A percentile compares a stretch with the other conserved stretches of the same genome.
Conservation (phyloP, 2,888 invertebrate species). For the Autographa gamma region DNA sequence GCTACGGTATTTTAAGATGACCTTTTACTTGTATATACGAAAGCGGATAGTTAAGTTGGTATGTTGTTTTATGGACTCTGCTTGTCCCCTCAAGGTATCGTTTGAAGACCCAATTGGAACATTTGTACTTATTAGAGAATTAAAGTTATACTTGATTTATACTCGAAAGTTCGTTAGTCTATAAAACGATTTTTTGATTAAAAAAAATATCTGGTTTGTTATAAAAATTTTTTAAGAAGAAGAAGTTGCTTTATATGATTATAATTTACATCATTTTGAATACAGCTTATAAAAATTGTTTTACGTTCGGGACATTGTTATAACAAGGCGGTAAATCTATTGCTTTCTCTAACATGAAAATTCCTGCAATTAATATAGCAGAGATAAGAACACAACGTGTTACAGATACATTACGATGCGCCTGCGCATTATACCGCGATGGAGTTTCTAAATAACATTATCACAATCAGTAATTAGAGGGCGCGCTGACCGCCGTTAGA, state of each 20-base stretch:
- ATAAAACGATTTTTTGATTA: not conserved
- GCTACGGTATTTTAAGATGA: slow-evolving; percentile 12
- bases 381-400: slow-evolving; percentile 31
- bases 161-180: not conserved
- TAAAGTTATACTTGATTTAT: not conserved
- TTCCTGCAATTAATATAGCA: slow-evolving; percentile 49
- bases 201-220: slow-evolving; percentile 8
- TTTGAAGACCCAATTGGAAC: slow-evolving; percentile 2
- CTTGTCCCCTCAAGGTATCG: not conserved
- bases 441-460: slow-evolving; percentile 57
- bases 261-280: too few species aligned
- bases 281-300: too few species aligned
- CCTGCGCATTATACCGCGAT: slow-evolving; percentile 36
- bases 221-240: too few species aligned
- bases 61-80: not conserved
- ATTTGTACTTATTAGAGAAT: slow-evolving; percentile 1
- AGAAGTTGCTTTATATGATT: too few species aligned
- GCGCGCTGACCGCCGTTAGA: slow-evolving; percentile 70
- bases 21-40: slow-evolving; percentile 1
- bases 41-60: not conserved
- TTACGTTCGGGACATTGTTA: too few species aligned
- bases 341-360: slow-evolving; percentile 32
- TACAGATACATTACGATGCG: slow-evolving; percentile 37
- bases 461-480: slow-evolving; percentile 74
- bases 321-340: not conserved